Evolutionary conservation across 2,888 invertebrate genomes (phyloP), one percentile per base, ranked within the genome.

Genomic region (Oscheius sp.): DNA sequence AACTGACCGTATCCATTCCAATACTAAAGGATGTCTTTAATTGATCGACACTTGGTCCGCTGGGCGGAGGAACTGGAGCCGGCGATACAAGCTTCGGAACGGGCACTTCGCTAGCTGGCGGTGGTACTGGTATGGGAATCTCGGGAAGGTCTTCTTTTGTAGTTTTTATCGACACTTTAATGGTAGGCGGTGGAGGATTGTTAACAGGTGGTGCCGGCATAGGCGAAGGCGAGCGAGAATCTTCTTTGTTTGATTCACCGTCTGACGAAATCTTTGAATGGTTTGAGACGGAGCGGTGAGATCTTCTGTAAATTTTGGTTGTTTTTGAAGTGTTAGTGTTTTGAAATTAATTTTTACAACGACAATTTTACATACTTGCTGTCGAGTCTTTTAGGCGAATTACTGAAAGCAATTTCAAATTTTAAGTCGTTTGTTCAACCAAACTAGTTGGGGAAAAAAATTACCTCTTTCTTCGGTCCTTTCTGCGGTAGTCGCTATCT

Each of bases 1-100:
- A 20, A 20, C 50, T 12, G 37, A 68, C 68, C 48, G 58, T 29
- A 23, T 65, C 65, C 53, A 65, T 53, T 68, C 61, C 61, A 5
- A 68, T 61, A 20, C 33, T 42, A 42, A 61, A 68, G 10, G 58
- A 33, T 4, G 61, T 61, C 20, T 68, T 68, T 1, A 46, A 27
- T 12, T 61, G 25, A 39, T 33, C 42, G 31, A 37, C 25, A 4
- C 50, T 17, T 12, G 68, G 58, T 1, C 53, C 12, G 33, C 31
- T 48, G n/a, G 33, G 15, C 2, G 29, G 23, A 2, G 50, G 34
- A 2, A 31, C 37, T 23, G 45, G 45, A 23, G 29, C 61, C 4
- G 45, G 45, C 2, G 42, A 15, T n/a, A n/a, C n/a, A n/a, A n/a
- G n/a, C n/a, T n/a, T n/a, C 4, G 61, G 45, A 20, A 55, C 33